Conservation (phyloP, 2,888 invertebrate species). For the Aethes cnicana region DNA sequence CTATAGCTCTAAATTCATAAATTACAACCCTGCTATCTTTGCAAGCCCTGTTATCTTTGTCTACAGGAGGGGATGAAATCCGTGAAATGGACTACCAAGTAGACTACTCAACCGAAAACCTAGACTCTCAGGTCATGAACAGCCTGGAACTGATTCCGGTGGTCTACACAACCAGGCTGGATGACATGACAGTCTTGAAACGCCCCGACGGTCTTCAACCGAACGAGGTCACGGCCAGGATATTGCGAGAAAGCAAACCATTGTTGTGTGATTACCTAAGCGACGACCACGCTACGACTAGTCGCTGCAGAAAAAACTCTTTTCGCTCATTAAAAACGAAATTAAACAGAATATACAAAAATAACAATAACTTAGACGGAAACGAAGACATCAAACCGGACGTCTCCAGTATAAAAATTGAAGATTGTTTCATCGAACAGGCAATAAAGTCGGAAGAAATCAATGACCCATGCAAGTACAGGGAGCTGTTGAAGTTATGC, state of each 20-base stretch:
- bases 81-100: no score
- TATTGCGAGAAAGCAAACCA: slow-evolving; percentile 43
- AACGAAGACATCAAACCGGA: background rate
- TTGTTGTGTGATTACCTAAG: background rate
- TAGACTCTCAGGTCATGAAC: background rate
- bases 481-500: slow-evolving; percentile 17
- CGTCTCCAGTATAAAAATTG: background rate
- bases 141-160: slow-evolving; percentile 26
- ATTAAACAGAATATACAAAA: slow-evolving; percentile 7
- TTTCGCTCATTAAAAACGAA: background rate
- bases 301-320: background rate
- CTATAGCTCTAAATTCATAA: no score
- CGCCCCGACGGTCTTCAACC: background rate
- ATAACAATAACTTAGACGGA: background rate
- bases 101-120: background rate
- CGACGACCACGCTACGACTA: background rate
- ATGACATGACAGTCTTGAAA: slow-evolving; percentile 41
- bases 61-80: no score
- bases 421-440: background rate
- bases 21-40: no score
- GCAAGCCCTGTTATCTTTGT: no score
- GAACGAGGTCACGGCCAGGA: slow-evolving; percentile 30
- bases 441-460: slow-evolving; percentile 6
- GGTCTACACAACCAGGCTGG: slow-evolving; percentile 48
- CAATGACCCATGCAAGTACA: slow-evolving; percentile 3